Conservation (phyloP, 1,140 invertebrate genomes). For the Thaumatotibia leucotreta region DNA sequence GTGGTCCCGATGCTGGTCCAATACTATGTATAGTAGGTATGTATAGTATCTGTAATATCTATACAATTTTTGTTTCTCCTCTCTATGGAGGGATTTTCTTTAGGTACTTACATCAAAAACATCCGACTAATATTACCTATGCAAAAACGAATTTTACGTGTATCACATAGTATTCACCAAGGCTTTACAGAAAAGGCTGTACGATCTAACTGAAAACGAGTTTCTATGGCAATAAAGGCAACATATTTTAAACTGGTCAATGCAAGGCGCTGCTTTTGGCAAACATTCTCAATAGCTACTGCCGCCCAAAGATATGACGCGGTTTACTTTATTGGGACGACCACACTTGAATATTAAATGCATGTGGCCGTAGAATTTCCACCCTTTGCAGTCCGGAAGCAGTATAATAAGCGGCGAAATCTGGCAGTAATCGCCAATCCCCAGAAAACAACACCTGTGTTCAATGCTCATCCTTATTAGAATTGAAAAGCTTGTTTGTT, state of each 20-base stretch:
- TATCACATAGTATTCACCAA: too few species aligned
- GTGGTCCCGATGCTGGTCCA: too few species aligned
- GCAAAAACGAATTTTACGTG: too few species aligned
- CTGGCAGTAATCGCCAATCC: neutral
- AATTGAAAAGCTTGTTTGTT: neutral
- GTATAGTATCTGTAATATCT: too few species aligned
- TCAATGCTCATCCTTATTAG: neutral
- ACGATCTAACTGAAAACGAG: too few species aligned
- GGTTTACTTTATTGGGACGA: conserved; percentile 19
- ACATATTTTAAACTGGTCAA: neutral
- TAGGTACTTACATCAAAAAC: too few species aligned
- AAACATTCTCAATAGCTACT: neutral
- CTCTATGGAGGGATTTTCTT: too few species aligned
- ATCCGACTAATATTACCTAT: too few species aligned
- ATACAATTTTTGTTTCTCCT: too few species aligned
- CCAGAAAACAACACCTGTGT: neutral
- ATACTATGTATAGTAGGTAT: too few species aligned
- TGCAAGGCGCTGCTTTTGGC: neutral
- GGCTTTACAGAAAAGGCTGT: too few species aligned
- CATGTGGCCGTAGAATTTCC: conserved; percentile 25
- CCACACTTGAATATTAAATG: conserved; percentile 20
- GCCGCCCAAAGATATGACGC: conserved; percentile 16
- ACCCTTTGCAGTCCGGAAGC: neutral
- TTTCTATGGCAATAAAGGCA: too few species aligned
- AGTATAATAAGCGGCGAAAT: neutral